phyloP scores from a whole-genome alignment of 2,888 invertebrate genomes.

The Siphlonurus alternatus region DNA sequence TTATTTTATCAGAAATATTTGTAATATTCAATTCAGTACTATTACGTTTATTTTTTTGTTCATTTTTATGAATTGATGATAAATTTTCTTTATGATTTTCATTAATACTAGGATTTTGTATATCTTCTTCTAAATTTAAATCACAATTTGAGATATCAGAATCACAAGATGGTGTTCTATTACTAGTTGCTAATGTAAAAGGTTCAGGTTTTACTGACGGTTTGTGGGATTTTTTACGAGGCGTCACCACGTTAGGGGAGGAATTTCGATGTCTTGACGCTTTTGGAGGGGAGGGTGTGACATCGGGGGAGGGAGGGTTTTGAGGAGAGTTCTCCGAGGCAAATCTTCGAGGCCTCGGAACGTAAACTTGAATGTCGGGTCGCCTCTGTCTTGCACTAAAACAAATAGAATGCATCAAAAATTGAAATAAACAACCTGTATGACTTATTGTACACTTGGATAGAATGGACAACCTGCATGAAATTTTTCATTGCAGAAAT shows the following conservation, averaged over 20 bases:
- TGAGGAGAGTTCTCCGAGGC: not conserved
- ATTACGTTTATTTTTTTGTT: too few relatives aligned
- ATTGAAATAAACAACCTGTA: too few relatives aligned
- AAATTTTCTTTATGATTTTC: too few relatives aligned
- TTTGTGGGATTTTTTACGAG: not conserved
- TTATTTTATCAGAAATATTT: too few relatives aligned
- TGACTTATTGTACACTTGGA: too few relatives aligned
- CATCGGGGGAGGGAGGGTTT: not conserved
- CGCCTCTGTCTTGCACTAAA: conserved; percentile 29
- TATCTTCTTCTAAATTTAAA: too few relatives aligned
- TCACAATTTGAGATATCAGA: not conserved
- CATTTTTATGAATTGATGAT: too few relatives aligned
- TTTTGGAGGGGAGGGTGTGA: not conserved
- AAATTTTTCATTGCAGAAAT: too few relatives aligned
- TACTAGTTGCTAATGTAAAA: not conserved
- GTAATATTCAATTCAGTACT: too few relatives aligned
- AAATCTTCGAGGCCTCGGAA: conserved; percentile 43
- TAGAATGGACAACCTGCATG: too few relatives aligned
- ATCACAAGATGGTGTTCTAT: not conserved
- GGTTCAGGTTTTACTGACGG: not conserved
- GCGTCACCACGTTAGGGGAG: not conserved
- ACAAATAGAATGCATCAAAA: too few relatives aligned
- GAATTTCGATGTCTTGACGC: not conserved
- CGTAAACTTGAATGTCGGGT: conserved; percentile 64
- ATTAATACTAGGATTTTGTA: too few relatives aligned